These are phyloP conservation scores for Pterois miles DNA, from an alignment of 2,797 vertebrate genomes.

Conservation along the genomic window DNA sequence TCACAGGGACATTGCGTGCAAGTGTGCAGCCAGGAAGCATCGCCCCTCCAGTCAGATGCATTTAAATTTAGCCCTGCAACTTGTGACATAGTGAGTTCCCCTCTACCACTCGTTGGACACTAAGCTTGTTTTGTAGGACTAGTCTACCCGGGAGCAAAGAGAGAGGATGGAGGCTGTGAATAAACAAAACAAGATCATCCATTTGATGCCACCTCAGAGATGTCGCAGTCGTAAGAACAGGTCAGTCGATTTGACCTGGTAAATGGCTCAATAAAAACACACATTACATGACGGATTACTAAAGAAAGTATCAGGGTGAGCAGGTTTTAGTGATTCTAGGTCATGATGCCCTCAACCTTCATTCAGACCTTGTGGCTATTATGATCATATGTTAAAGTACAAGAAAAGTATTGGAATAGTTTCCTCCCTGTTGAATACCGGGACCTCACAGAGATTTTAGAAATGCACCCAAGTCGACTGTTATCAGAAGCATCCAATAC, in stretches of 20 bases:
- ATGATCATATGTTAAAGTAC: background rate
- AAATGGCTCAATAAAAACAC: background rate
- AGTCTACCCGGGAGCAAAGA: constrained; percentile 1
- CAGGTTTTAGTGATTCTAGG: background rate
- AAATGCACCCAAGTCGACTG: background rate
- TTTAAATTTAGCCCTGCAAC: constrained; percentile 41
- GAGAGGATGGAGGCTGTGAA: constrained; percentile 6
- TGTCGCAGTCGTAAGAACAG: constrained; percentile 19
- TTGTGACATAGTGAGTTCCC: constrained; percentile 40
- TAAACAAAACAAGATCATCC: constrained; percentile 46
- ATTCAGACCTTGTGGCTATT: background rate
- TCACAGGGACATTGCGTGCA: constrained; percentile 27
- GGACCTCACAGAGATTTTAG: background rate
- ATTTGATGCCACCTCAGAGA: constrained; percentile 20
- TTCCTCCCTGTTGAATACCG: background rate
- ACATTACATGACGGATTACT: background rate
- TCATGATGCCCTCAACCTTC: background rate
- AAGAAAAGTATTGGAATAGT: background rate
- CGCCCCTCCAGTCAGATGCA: constrained; percentile 13
- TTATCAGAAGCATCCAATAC: too few species aligned
- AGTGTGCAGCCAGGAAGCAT: constrained; percentile 20
- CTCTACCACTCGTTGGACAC: constrained; percentile 16
- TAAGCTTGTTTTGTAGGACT: constrained; percentile 36
- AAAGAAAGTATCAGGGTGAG: background rate
- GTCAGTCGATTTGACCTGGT: background rate